Conservation (phyloP, 2,797 vertebrate genomes). For the Anabacerthia variegaticeps region DNA sequence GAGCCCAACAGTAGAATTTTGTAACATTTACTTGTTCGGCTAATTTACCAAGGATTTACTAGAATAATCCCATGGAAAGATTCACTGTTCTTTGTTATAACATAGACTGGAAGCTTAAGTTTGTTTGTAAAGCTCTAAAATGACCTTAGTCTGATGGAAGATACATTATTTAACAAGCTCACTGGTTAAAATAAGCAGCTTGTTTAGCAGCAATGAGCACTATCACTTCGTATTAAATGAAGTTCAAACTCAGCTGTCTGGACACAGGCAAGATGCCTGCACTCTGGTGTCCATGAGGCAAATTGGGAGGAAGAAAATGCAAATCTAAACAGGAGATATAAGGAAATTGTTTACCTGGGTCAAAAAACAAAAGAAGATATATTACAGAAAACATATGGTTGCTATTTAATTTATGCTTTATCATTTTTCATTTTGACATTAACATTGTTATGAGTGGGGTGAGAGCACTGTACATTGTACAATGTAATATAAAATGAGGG, state of each 20-base stretch:
- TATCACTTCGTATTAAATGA: background rate
- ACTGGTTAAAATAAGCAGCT: background rate
- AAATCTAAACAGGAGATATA: slow-evolving; percentile 46
- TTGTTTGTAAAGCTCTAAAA: slow-evolving; percentile 44
- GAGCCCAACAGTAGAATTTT: slow-evolving; percentile 1
- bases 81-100: background rate
- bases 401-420: slow-evolving; percentile 89
- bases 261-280: background rate
- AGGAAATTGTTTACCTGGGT: slow-evolving; percentile 69
- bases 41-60: slow-evolving; percentile 22
- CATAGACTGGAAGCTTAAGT: background rate
- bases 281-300: background rate
- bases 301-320: slow-evolving; percentile 14
- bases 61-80: slow-evolving; percentile 22
- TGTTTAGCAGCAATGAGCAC: background rate
- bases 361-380: slow-evolving; percentile 71
- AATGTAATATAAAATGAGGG: slow-evolving; percentile 85
- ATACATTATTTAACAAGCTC: background rate
- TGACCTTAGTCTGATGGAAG: background rate
- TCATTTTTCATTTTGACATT: slow-evolving; percentile 93
- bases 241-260: background rate
- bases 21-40: slow-evolving; percentile 5
- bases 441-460: slow-evolving; percentile 74
- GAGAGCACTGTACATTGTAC: slow-evolving; percentile 86
- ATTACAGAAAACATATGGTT: slow-evolving; percentile 86